phyloP scores from a whole-genome alignment of 2,888 invertebrate genomes.

The Tridacna gigas region DNA sequence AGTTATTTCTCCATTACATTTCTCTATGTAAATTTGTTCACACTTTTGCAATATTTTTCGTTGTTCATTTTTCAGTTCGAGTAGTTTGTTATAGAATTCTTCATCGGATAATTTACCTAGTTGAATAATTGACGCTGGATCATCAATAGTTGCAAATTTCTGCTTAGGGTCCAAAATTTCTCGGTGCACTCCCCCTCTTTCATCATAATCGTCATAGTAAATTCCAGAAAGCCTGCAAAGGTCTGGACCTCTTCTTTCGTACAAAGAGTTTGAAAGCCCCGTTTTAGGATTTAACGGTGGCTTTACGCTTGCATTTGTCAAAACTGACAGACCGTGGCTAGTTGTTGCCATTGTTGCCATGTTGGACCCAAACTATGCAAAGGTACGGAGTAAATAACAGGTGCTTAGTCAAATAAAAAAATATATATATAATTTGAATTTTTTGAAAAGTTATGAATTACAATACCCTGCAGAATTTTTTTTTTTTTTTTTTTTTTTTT shows the following conservation, averaged over 20 bases:
- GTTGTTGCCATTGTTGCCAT: constrained; percentile 84
- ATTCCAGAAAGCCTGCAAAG: constrained; percentile 60
- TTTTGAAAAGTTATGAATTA: too few species aligned
- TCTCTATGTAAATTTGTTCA: constrained; percentile 81
- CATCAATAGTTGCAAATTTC: constrained; percentile 40
- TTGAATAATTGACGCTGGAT: constrained; percentile 56
- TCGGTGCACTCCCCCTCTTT: constrained; percentile 42
- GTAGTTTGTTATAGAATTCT: constrained; percentile 81
- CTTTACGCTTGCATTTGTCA: constrained; percentile 82
- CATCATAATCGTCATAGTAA: constrained; percentile 62
- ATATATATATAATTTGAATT: neutral
- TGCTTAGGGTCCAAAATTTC: constrained; percentile 56
- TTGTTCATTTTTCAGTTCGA: constrained; percentile 81
- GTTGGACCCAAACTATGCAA: constrained; percentile 71
- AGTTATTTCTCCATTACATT: constrained; percentile 59
- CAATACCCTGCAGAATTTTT: too few species aligned
- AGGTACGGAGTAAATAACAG: constrained; percentile 58
- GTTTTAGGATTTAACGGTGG: constrained; percentile 78
- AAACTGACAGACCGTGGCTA: constrained; percentile 79
- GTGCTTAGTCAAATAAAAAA: constrained; percentile 35
- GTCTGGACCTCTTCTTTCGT: constrained; percentile 67
- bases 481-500: too few species aligned
- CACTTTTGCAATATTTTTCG: constrained; percentile 81
- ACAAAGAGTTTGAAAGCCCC: constrained; percentile 72
- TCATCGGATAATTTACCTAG: constrained; percentile 77